phyloP scores from a whole-genome alignment of 2,113 vertebrate genomes.

The Recurvirostra avosetta region DNA sequence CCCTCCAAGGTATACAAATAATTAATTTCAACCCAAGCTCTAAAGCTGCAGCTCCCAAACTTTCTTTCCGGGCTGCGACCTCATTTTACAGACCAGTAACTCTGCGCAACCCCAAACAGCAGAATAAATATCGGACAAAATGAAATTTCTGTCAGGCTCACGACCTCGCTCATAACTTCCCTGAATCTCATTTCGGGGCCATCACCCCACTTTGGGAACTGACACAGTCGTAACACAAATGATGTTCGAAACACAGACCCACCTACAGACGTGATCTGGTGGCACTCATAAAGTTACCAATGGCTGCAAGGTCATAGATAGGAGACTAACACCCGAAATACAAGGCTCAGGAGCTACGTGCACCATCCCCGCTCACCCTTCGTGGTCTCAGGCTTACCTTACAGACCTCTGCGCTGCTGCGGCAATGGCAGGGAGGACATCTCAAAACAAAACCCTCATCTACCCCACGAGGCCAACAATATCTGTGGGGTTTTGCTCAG shows the following conservation, averaged over 20 bases:
- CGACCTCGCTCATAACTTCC: not conserved
- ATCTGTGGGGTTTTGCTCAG: not conserved
- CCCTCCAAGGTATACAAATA: slow-evolving; percentile 34
- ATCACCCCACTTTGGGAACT: not conserved
- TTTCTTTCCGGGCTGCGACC: not conserved
- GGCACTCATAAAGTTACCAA: rapidly evolving
- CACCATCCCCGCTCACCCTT: not conserved
- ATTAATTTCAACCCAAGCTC: slow-evolving; percentile 35
- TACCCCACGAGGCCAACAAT: rapidly evolving
- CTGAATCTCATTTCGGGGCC: not conserved
- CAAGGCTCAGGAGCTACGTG: not conserved
- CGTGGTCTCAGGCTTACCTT: not conserved
- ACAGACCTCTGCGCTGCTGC: not conserved
- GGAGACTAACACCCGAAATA: not conserved
- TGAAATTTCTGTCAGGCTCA: slow-evolving; percentile 21
- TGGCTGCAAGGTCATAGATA: rapidly evolving
- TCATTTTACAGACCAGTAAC: slow-evolving; percentile 53
- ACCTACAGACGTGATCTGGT: rapidly evolving
- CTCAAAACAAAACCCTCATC: not conserved
- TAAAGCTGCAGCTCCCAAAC: slow-evolving; percentile 29
- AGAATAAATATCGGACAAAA: slow-evolving; percentile 32
- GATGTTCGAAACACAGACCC: not conserved
- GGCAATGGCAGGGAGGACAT: not conserved
- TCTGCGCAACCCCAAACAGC: not conserved
- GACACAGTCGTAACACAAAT: not conserved